These are phyloP conservation scores for Uropsilus gracilis DNA, from an alignment of 2,113 vertebrate genomes.

Conservation along the genomic window DNA sequence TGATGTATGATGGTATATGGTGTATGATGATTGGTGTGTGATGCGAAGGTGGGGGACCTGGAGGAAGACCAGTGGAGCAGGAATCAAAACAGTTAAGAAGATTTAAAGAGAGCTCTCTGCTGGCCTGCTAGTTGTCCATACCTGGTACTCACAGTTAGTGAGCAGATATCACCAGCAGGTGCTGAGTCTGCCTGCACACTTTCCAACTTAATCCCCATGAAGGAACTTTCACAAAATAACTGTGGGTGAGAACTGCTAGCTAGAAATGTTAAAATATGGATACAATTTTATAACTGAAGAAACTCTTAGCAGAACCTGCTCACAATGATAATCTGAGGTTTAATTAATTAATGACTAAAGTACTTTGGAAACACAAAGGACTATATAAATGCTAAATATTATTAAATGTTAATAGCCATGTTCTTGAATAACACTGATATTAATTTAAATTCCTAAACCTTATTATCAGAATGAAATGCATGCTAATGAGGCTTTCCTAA, in stretches of 20 bases:
- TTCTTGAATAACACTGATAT: constrained; percentile 79
- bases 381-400: constrained; percentile 83
- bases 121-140: not conserved
- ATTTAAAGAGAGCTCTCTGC: not conserved
- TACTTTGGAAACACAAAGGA: constrained; percentile 81
- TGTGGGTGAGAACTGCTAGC: not conserved
- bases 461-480: constrained; percentile 81
- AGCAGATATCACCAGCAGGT: not conserved
- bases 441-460: constrained; percentile 83
- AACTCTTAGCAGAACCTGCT: constrained; percentile 66
- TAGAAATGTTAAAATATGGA: constrained; percentile 59
- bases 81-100: not conserved
- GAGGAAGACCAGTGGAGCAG: not conserved
- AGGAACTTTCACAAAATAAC: constrained; percentile 8
- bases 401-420: constrained; percentile 83
- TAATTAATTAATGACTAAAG: constrained; percentile 82
- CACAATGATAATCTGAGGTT: constrained; percentile 75
- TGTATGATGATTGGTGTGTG: not conserved
- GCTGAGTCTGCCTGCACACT: not conserved
- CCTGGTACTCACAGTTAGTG: not conserved
- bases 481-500: constrained; percentile 82
- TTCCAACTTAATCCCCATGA: not conserved
- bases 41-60: not conserved
- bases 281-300: constrained; percentile 60
- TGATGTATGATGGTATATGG: not conserved